phyloP scores from a whole-genome alignment of 2,797 vertebrate genomes.

The Crypturellus tataupa region DNA sequence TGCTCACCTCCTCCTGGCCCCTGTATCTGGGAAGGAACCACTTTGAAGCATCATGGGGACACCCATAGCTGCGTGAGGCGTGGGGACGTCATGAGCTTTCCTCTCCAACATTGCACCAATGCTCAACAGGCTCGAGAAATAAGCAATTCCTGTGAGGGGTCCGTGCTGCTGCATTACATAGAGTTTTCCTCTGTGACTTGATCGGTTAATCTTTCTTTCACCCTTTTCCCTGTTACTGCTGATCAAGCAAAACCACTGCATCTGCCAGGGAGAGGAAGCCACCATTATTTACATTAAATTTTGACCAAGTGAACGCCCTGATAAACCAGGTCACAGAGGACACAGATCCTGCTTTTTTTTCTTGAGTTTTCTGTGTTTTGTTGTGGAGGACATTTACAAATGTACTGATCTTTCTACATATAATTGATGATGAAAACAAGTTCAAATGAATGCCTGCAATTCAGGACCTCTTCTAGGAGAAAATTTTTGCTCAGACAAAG shows the following conservation, averaged over 20 bases:
- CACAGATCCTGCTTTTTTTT: not conserved
- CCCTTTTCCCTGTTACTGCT: not conserved
- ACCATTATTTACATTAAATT: constrained; percentile 65
- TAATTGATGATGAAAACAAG: not conserved
- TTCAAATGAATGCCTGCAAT: not conserved
- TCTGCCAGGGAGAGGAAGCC: constrained; percentile 43
- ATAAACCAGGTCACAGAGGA: constrained; percentile 59
- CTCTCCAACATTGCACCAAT: not conserved
- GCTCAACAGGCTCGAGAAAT: not conserved
- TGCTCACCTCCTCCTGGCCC: not conserved
- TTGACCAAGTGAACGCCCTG: constrained; percentile 46
- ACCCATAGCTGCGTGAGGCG: not conserved
- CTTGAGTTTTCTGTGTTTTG: not conserved
- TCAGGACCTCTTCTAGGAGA: not conserved
- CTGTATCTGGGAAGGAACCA: not conserved
- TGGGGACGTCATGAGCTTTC: not conserved
- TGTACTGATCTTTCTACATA: not conserved
- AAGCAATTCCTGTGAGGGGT: not conserved
- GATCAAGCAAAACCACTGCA: constrained; percentile 29
- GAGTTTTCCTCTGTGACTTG: not conserved
- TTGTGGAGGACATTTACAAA: not conserved
- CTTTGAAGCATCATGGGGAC: fast-evolving
- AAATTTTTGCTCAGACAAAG: not conserved
- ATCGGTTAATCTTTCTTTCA: not conserved
- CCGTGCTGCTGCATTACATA: not conserved